Evolutionary conservation across 1,140 invertebrate species (phyloP).

Genomic region (Drosophila lini): DNA sequence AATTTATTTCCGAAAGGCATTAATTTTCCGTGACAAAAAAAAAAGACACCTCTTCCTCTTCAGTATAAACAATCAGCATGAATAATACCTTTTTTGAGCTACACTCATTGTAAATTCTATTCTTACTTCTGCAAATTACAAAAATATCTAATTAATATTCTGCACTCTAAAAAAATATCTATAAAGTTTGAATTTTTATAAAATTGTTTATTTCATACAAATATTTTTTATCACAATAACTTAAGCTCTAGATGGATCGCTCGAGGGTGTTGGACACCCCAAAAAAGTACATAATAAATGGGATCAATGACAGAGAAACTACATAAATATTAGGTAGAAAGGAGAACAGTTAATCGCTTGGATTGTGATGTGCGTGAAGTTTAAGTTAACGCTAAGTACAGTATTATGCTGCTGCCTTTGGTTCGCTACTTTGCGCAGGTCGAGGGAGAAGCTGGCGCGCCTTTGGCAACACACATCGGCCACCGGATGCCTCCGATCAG

Average conservation of each 20-base stretch:
- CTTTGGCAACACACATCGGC: constrained; percentile 73
- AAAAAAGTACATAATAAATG: constrained; percentile 36
- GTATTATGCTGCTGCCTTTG: constrained; percentile 65
- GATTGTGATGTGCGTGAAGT: constrained; percentile 38
- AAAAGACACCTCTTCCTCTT: background rate
- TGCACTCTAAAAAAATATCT: background rate
- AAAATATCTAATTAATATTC: background rate
- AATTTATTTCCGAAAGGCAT: no score
- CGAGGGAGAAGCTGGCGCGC: constrained; percentile 61
- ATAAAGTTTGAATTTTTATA: constrained; percentile 5
- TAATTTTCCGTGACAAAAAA: no score
- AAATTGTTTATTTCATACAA: constrained; percentile 59
- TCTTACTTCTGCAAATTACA: no score
- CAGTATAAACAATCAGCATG: background rate
- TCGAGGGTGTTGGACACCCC: constrained; percentile 56
- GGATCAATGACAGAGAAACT: constrained; percentile 67
- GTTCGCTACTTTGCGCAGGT: constrained; percentile 47
- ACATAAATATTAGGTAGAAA: constrained; percentile 75
- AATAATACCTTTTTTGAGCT: no score
- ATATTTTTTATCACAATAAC: constrained; percentile 75
- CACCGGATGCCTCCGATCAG: constrained; percentile 11
- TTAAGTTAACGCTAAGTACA: constrained; percentile 50
- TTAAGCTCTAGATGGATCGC: constrained; percentile 58
- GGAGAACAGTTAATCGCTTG: constrained; percentile 44
- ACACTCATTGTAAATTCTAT: background rate